These are phyloP conservation scores for Drosophila anceps DNA, from an alignment of 2,888 invertebrate species.

Conservation along the genomic window DNA sequence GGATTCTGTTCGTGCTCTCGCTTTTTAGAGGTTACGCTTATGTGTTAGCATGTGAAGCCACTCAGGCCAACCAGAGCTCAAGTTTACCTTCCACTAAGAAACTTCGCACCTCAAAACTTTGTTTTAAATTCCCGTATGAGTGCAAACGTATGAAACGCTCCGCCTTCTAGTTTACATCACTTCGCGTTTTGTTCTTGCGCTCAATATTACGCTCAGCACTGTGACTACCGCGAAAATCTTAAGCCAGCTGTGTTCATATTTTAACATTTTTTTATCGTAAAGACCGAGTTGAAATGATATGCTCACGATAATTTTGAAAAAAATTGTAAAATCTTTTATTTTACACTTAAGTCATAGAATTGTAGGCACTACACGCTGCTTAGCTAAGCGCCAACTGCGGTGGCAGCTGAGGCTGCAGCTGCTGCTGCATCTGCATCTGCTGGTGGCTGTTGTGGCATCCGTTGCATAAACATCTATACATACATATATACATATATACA, in stretches of 20 bases:
- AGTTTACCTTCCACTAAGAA: background rate
- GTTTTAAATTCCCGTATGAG: background rate
- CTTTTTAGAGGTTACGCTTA: too few species aligned
- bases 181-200: background rate
- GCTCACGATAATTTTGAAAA: slow-evolving; percentile 45
- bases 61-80: too few species aligned
- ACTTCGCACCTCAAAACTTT: too few species aligned
- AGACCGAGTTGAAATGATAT: background rate
- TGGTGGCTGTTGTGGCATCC: slow-evolving; percentile 8
- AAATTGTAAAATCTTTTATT: slow-evolving; percentile 79
- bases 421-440: slow-evolving; percentile 17
- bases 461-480: background rate
- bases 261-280: background rate
- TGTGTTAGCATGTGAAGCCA: too few species aligned
- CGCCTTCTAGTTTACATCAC: too few species aligned
- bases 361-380: slow-evolving; percentile 71
- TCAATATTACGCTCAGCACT: background rate
- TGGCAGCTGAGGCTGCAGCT: slow-evolving; percentile 23
- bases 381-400: slow-evolving; percentile 43
- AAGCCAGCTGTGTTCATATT: background rate
- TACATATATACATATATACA: background rate
- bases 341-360: slow-evolving; percentile 68
- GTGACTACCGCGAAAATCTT: background rate
- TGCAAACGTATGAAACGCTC: too few species aligned
- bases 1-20: too few species aligned